phyloP scores from a whole-genome alignment of 2,113 vertebrate genomes.

The Amazona guildingii region DNA sequence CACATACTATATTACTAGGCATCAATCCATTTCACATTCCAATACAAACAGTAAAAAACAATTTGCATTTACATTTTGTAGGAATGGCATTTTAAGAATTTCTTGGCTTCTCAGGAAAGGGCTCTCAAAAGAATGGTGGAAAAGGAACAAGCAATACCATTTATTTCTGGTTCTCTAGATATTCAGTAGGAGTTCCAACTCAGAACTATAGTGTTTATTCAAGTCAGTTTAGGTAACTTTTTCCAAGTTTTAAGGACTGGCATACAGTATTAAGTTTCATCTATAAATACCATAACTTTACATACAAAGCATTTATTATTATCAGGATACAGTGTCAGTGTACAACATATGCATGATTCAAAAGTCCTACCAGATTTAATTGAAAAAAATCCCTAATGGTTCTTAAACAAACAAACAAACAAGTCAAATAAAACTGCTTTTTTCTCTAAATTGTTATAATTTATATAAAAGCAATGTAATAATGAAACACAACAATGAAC shows the following conservation, averaged over 20 bases:
- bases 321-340: not conserved
- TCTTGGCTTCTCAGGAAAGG: not conserved
- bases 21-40: not conserved
- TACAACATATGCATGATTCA: not conserved
- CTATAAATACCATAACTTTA: not conserved
- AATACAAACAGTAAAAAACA: not conserved
- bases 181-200: not conserved
- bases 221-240: not conserved
- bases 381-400: not conserved
- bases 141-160: not conserved
- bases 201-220: not conserved
- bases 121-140: not conserved
- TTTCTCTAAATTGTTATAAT: not conserved
- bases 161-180: not conserved
- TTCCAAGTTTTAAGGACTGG: not conserved
- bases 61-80: not conserved
- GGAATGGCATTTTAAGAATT: not conserved
- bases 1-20: not conserved
- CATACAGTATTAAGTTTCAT: not conserved
- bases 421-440: not conserved
- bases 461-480: not conserved
- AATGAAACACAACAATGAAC: not conserved
- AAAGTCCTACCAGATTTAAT: not conserved
- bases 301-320: not conserved
- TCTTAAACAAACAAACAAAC: not conserved